Evolutionary conservation across 2,888 invertebrate genomes (phyloP), one percentile per base, ranked within the genome.

Genomic region (Hypsopygia costalis): DNA sequence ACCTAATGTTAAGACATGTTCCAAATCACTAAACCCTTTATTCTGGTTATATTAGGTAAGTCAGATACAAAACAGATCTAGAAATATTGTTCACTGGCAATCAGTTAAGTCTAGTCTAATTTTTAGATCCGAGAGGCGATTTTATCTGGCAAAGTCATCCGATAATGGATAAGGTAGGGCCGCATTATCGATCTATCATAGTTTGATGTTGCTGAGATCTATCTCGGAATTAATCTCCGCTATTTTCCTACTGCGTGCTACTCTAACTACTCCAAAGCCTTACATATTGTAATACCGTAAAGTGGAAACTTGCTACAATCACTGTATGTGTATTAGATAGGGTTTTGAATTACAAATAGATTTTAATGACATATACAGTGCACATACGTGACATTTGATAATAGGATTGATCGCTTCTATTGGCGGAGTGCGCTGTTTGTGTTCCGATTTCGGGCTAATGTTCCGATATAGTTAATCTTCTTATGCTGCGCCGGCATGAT

Each of bases 391-490:
- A 27, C 41, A 43, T 36, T 38, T 36, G 36, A 43, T 58, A 60
- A 59, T 52, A 57, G 51, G 37, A 43, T 46, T 57, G 54, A 58
- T 52, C 46, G 52, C 51, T 49, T 53, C 46, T 54, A 52, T 48
- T 55, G 49, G 32, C 44, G 50, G 42, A 46, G 51, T 49, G 46
- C 25, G 11, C 33, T 43, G 43, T 37, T 52, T 43, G 46, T 56
- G 55, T 53, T 47, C 33, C 52, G 44, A 52, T 37, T 16, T 22
- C 36, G 30, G 11, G 41, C 49, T 58, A 64, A 69, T 58, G 51
- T 64, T 55, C 55, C 44, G 47, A 61, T 16, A 54, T 56, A 63
- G 67, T 62, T 75, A 78, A 79, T 77, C 78, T 69, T 60, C 69
- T 66, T 70, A 72, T 59, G 55, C 51, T 57, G 52, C 54, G 46